A percentile compares a stretch with the other conserved stretches of the same genome.
These are phyloP conservation scores for Upupa epops DNA, from an alignment of 2,113 vertebrate species.

Conservation along the genomic window DNA sequence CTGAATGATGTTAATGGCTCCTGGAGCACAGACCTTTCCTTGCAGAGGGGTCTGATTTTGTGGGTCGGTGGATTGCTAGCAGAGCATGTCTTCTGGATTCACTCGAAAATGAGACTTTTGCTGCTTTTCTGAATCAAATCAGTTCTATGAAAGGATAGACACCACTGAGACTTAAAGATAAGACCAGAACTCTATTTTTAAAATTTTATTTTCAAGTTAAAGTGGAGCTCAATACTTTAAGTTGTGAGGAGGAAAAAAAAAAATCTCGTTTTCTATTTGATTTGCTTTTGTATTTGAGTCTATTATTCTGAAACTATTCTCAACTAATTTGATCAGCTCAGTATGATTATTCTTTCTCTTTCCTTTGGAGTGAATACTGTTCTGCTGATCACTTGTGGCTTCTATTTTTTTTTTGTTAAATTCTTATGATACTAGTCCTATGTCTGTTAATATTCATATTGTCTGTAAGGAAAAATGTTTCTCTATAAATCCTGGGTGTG, in stretches of 20 bases:
- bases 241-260: fast-evolving
- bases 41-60: background rate
- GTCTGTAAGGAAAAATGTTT: background rate
- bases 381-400: background rate
- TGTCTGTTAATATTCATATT: background rate
- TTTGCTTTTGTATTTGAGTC: background rate
- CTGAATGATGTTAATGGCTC: background rate
- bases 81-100: background rate
- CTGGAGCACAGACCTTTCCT: background rate
- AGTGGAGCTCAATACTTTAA: background rate
- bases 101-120: background rate
- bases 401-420: background rate
- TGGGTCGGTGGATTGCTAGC: background rate
- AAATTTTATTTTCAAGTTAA: background rate
- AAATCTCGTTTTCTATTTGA: background rate
- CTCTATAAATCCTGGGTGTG: background rate
- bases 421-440: background rate
- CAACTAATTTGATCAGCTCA: background rate
- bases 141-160: background rate
- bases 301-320: background rate
- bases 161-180: background rate
- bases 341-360: background rate
- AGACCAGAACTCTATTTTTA: background rate
- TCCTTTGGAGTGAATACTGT: background rate
- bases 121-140: background rate